phyloP scores from a whole-genome alignment of 2,113 vertebrate species.

The Miniopterus natalensis region DNA sequence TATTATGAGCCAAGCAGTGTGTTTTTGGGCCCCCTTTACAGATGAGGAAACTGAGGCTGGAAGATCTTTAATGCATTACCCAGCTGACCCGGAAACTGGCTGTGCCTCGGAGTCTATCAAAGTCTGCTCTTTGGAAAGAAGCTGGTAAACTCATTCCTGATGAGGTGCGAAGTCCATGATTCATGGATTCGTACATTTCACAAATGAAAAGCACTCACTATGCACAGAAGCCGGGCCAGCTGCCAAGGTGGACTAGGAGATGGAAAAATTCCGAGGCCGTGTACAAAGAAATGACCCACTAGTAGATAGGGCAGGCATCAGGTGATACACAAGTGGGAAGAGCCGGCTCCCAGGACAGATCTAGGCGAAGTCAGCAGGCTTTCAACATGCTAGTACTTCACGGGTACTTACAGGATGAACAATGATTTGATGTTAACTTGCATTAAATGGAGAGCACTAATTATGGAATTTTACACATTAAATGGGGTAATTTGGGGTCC shows the following conservation, averaged over 20 bases:
- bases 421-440: background rate
- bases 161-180: background rate
- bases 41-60: slow-evolving; percentile 47
- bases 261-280: background rate
- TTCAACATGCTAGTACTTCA: background rate
- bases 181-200: background rate
- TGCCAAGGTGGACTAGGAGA: background rate
- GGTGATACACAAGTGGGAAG: background rate
- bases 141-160: background rate
- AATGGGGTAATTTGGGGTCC: background rate
- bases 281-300: background rate
- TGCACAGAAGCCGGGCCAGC: background rate
- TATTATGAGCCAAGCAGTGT: background rate
- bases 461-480: background rate
- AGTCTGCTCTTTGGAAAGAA: background rate
- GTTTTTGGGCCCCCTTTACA: background rate
- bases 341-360: background rate
- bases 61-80: background rate
- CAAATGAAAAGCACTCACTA: background rate
- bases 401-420: background rate
- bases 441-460: background rate
- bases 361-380: background rate
- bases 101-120: background rate
- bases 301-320: background rate
- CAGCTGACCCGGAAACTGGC: background rate